Evolutionary conservation across 2,888 invertebrate species (phyloP).

Genomic region (Andrena minutula): DNA sequence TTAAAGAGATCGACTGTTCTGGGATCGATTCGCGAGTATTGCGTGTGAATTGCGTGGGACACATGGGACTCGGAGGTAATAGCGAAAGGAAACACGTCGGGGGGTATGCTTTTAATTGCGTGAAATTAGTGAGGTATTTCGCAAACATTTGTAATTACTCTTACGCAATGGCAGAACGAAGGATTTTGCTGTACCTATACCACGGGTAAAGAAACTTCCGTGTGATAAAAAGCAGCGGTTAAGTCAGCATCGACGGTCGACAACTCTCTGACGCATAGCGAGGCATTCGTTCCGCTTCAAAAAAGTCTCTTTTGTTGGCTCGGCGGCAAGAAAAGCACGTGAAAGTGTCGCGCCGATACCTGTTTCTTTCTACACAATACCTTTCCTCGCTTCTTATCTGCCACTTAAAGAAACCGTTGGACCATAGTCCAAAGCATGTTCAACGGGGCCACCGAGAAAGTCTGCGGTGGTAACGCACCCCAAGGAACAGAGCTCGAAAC

Average conservation of each 20-base stretch:
- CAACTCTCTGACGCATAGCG: constrained; percentile 21
- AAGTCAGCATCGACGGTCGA: constrained; percentile 1
- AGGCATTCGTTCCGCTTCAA: constrained; percentile 40
- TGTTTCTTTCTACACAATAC: constrained; percentile 43
- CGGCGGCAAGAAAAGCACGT: constrained; percentile 20
- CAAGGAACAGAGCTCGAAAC: too few species aligned
- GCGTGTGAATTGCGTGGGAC: too few species aligned
- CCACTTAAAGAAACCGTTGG: constrained; percentile 23
- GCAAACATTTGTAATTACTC: not conserved
- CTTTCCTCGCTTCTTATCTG: constrained; percentile 36
- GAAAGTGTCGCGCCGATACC: constrained; percentile 50
- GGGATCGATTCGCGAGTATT: not conserved
- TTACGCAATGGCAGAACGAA: not conserved
- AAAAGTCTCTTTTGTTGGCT: constrained; percentile 36
- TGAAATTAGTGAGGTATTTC: not conserved
- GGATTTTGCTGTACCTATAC: not conserved
- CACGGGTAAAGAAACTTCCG: not conserved
- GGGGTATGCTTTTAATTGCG: not conserved
- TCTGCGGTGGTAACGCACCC: constrained; percentile 22
- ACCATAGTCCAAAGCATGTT: constrained; percentile 12
- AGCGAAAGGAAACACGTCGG: too few species aligned
- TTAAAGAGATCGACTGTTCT: not conserved
- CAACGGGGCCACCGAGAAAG: constrained; percentile 37
- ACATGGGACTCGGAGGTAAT: too few species aligned
- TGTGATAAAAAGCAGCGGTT: not conserved